phyloP scores from a whole-genome alignment of 2,113 vertebrate genomes.

The Pantherophis guttatus region DNA sequence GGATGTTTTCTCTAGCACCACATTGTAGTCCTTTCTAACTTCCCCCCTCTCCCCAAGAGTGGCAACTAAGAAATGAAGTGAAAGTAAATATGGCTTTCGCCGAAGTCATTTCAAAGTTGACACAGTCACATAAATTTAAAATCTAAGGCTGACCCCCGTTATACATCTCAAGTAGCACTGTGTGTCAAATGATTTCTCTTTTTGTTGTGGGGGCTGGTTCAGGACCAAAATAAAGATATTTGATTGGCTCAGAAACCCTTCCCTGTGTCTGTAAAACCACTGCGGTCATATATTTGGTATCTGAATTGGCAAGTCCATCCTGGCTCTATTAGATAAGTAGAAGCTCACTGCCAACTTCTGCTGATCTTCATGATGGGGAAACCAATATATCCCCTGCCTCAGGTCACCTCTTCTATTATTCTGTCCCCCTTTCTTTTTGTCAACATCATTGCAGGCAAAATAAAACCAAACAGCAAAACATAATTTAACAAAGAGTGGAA shows the following conservation, averaged over 20 bases:
- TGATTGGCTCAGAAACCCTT: background rate
- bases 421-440: background rate
- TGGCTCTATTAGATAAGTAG: background rate
- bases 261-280: background rate
- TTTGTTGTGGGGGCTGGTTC: too few species aligned
- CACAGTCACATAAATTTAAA: background rate
- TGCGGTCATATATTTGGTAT: background rate
- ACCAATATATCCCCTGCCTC: background rate
- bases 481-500: background rate
- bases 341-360: background rate
- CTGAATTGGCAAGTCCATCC: background rate
- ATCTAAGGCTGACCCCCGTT: background rate
- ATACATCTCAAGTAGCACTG: background rate
- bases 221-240: background rate
- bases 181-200: background rate
- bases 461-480: background rate
- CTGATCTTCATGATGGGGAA: background rate
- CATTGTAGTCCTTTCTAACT: too few species aligned
- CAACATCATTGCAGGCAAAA: background rate
- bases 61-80: too few species aligned
- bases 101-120: too few species aligned
- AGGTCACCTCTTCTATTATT: background rate
- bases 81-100: too few species aligned
- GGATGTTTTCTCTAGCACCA: too few species aligned
- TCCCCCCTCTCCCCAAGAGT: too few species aligned